phyloP scores from a whole-genome alignment of 2,113 vertebrate species.

The Callopanchax toddi region DNA sequence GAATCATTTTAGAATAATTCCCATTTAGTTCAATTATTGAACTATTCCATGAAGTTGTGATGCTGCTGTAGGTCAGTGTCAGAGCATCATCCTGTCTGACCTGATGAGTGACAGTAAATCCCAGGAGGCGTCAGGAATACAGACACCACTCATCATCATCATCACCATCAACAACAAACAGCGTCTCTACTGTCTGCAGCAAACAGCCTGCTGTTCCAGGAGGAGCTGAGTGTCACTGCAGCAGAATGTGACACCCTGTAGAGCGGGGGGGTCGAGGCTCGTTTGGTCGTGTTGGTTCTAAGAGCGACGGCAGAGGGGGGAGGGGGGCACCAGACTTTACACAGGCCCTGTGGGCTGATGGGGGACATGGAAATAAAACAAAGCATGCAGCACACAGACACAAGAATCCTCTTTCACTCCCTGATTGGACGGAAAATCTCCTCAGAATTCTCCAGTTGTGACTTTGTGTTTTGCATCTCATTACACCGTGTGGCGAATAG shows the following conservation, averaged over 20 bases:
- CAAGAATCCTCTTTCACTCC: neutral
- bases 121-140: conserved; percentile 10
- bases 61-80: neutral
- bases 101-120: conserved; percentile 10
- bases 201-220: conserved; percentile 22
- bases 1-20: no score
- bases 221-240: conserved; percentile 39
- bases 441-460: neutral
- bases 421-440: conserved; percentile 17
- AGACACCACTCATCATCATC: conserved; percentile 32
- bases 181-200: conserved; percentile 20
- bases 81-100: neutral
- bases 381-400: conserved; percentile 8
- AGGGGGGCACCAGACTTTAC: neutral
- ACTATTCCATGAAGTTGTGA: neutral
- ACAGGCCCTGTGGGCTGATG: neutral
- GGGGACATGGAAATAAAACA: conserved; percentile 18
- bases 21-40: neutral
- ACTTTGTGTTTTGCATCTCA: conserved; percentile 23
- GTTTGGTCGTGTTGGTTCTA: neutral
- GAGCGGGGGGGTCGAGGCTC: neutral
- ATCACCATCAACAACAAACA: conserved; percentile 46
- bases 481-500: conserved; percentile 15
- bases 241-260: conserved; percentile 44
- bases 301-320: neutral